Base-by-base conservation (phyloP, 1,140 invertebrate species). In the Aphelinus certus region DNA sequence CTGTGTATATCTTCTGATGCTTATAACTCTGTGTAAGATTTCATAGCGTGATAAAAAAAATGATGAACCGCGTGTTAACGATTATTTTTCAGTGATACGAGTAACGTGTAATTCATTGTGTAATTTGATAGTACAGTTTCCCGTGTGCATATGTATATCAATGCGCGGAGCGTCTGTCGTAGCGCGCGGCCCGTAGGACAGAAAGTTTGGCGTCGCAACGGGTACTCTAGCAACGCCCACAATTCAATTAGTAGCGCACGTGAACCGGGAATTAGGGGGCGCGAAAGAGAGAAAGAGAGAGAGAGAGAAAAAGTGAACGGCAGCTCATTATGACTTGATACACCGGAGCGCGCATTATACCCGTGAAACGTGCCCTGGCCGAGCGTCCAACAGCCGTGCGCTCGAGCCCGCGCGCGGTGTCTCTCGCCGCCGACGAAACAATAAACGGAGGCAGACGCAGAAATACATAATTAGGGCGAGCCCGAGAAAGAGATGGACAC, bases 391-490 rank as follows among this genome's bases (percentile, higher is more conserved):
- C 10, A 48, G 26, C 51, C 51, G 9, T 9, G 4, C 42, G 64
- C 49, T 5, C 47, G 62, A 47, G 48, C 48, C 7, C 10, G 3
- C 64, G 49, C 60, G 3, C 60, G n/a, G 43, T 7, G 63, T 43
- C 5, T 53, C 51, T 53, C 51, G 51, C 4, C 42, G 1, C 48
- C 51, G 49, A 56, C 9, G 43, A 43, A 43, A 67, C 42, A 56
- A 56, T 56, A 55, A n/a, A 26, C 65, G 2, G 43, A 10, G 3
- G 7, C 10, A 2, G 69, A 9, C 43, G 43, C 48, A 68, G 45
- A 72, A 42, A 61, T 1, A 65, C 70, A 56, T 71, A 71, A 71
- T 71, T 71, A 71, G 70, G 57, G 60, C 45, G 26, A n/a, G 26
- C 26, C 26, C 26, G 26, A 26, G 26, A 26, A 53, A 53, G 51